These are phyloP conservation scores for Bergia puertoricense DNA, from an alignment of 92 coral and sea anemone genomes.

Conservation along the genomic window DNA sequence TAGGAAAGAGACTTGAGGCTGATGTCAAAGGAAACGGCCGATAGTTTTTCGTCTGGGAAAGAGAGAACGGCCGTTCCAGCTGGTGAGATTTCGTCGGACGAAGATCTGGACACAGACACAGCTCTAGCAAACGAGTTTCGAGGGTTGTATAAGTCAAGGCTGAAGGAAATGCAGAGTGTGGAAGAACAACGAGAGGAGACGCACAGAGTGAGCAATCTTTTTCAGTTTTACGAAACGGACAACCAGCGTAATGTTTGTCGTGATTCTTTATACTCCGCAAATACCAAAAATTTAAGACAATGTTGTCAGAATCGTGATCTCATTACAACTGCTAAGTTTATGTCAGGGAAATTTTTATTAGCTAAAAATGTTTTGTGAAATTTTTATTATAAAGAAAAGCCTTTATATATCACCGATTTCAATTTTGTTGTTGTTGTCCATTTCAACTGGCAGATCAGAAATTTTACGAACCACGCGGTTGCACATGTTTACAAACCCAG, in stretches of 20 bases:
- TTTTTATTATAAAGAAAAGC: background rate
- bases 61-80: slow-evolving; percentile 30
- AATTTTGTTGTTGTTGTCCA: background rate
- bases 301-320: background rate
- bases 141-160: slow-evolving; percentile 79
- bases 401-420: background rate
- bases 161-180: slow-evolving; percentile 84
- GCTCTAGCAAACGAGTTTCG: slow-evolving; percentile 85
- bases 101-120: slow-evolving; percentile 72
- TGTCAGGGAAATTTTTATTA: background rate
- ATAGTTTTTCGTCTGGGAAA: slow-evolving; percentile 13
- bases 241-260: background rate
- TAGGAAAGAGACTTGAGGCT: background rate
- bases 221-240: background rate
- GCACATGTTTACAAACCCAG: background rate
- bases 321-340: slow-evolving; percentile 2
- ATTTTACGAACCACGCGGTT: slow-evolving; percentile 13
- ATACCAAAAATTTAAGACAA: background rate
- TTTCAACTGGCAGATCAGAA: background rate
- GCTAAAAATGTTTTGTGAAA: background rate
- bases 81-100: slow-evolving; percentile 66
- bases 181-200: slow-evolving; percentile 85
- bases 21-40: slow-evolving; percentile 39
- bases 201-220: slow-evolving; percentile 64
- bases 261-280: slow-evolving; percentile 17